A percentile compares a stretch with the other conserved stretches of the same genome.
Conservation (phyloP, 2,113 vertebrate species). For the Phodopus roborovskii region DNA sequence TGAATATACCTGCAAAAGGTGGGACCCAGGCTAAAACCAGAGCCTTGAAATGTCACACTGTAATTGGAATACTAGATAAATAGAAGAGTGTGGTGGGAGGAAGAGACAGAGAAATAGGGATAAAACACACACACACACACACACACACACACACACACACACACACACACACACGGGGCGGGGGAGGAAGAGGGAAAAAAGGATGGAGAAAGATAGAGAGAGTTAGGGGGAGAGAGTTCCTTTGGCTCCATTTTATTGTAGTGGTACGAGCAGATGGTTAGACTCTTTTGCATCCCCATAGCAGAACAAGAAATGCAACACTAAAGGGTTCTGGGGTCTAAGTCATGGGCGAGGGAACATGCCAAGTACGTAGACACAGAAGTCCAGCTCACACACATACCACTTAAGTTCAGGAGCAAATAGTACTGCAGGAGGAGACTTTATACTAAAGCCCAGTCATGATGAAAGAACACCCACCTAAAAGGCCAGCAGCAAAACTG, state of each 20-base stretch:
- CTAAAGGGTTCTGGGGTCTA: neutral
- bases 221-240: neutral
- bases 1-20: neutral
- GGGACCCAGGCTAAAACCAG: neutral
- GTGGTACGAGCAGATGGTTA: neutral
- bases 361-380: neutral
- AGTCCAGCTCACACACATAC: neutral
- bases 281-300: neutral
- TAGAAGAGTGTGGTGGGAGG: too few species aligned
- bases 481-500: neutral
- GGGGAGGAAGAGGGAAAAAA: rapidly evolving
- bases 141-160: too few species aligned
- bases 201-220: neutral
- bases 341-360: neutral
- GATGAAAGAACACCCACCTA: neutral
- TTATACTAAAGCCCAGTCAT: neutral
- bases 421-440: neutral
- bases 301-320: neutral
- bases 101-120: neutral
- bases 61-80: too few species aligned
- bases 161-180: neutral
- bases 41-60: too few species aligned
- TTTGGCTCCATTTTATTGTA: neutral
- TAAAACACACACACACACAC: neutral
- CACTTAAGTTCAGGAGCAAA: neutral